Conservation (phyloP, 2,113 vertebrate genomes). For the Prinia subflava region DNA sequence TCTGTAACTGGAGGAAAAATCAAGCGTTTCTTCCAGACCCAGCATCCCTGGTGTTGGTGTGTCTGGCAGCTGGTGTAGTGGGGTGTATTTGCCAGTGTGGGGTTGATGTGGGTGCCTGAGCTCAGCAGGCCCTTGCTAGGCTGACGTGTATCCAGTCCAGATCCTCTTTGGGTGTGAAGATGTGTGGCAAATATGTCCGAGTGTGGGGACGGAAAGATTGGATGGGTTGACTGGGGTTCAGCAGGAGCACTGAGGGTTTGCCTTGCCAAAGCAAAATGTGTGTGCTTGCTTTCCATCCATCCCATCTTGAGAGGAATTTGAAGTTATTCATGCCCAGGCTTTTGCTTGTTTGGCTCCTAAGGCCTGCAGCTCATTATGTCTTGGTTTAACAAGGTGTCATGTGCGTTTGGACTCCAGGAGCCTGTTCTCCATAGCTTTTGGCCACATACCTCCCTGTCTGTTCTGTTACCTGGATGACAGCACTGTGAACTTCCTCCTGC, state of each 20-base stretch:
- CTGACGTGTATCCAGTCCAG: rapidly evolving
- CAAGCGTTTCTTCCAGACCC: not conserved
- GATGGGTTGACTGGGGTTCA: not conserved
- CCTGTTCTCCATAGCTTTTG: not conserved
- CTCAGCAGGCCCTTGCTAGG: not conserved
- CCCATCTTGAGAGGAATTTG: not conserved
- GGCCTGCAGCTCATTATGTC: not conserved
- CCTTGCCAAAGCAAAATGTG: not conserved
- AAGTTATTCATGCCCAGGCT: not conserved
- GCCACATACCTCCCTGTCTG: not conserved
- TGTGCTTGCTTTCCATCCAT: not conserved
- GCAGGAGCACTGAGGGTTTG: not conserved
- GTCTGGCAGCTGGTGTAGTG: not conserved
- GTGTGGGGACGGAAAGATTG: not conserved
- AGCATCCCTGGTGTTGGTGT: not conserved
- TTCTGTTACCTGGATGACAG: not conserved
- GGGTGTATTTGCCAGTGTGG: not conserved
- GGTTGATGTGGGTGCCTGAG: not conserved
- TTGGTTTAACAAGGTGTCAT: not conserved
- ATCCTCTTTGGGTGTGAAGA: not conserved
- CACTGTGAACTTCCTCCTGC: not conserved
- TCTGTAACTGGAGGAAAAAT: not conserved
- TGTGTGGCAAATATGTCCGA: rapidly evolving
- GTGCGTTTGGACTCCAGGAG: not conserved
- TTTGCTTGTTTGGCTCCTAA: not conserved